A percentile compares a stretch with the other conserved stretches of the same genome.
Conservation (phyloP, 2,797 vertebrate genomes). For the Anguilla megastoma region DNA sequence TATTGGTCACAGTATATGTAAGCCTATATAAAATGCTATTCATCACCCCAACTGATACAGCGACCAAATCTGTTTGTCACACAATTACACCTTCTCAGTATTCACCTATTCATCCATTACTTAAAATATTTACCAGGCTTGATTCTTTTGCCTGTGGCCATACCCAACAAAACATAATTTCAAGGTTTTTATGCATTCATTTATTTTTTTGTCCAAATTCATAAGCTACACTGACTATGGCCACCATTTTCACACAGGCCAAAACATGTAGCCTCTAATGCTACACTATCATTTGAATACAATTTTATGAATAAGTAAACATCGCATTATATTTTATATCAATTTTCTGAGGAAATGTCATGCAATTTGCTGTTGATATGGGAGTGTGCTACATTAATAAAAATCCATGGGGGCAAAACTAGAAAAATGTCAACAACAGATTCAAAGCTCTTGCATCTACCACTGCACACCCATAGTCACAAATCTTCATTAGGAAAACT, state of each 20-base stretch:
- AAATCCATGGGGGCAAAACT: not conserved
- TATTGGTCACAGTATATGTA: not conserved
- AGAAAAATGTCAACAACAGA: not conserved
- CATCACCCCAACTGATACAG: not conserved
- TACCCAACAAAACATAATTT: not conserved
- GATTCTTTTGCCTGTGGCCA: not conserved
- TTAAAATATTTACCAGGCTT: not conserved
- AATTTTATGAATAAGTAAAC: not conserved
- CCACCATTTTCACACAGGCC: not conserved
- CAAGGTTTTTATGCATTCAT: not conserved
- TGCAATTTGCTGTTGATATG: not conserved
- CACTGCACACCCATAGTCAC: constrained; percentile 1
- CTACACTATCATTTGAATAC: not conserved
- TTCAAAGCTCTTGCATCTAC: not conserved
- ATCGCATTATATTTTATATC: not conserved
- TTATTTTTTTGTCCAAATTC: not conserved
- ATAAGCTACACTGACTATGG: not conserved
- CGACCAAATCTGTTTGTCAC: not conserved
- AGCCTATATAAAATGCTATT: not conserved
- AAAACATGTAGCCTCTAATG: not conserved
- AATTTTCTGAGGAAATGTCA: not conserved
- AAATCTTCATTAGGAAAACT: constrained; percentile 26
- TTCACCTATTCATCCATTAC: not conserved
- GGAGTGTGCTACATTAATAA: not conserved
- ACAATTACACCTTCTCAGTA: not conserved